Percentiles rank a stretch among this genome's conserved stretches.
phyloP scores from a whole-genome alignment of 2,888 invertebrate genomes.

The Polyommatus icarus region DNA sequence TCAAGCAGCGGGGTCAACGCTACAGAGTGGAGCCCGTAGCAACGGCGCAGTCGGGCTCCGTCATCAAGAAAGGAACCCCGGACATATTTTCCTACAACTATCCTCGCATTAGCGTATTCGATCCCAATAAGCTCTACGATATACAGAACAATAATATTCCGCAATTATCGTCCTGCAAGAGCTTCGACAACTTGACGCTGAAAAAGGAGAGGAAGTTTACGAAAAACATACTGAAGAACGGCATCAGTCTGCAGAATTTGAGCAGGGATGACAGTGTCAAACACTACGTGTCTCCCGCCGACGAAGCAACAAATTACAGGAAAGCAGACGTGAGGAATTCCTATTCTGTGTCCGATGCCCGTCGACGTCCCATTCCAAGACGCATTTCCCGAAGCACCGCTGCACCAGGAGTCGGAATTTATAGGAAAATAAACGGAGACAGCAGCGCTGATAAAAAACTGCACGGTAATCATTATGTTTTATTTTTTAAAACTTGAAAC shows the following conservation, averaged over 20 bases:
- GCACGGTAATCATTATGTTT: constrained; percentile 49
- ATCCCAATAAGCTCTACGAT: constrained; percentile 65
- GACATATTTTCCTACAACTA: constrained; percentile 67
- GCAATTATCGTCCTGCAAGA: constrained; percentile 66
- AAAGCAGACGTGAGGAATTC: constrained; percentile 62
- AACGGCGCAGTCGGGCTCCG: constrained; percentile 42
- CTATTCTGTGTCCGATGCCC: constrained; percentile 66
- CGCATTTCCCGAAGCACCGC: constrained; percentile 57
- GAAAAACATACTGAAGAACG: constrained; percentile 59
- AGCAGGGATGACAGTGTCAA: constrained; percentile 63
- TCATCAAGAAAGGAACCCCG: constrained; percentile 56
- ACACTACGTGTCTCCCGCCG: constrained; percentile 61
- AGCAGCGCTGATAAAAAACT: constrained; percentile 48
- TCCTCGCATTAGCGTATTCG: constrained; percentile 65
- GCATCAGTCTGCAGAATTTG: constrained; percentile 69
- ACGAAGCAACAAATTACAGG: constrained; percentile 49
- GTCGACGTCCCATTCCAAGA: constrained; percentile 55
- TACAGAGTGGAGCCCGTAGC: constrained; percentile 52
- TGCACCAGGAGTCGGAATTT: constrained; percentile 67
- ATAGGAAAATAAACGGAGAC: constrained; percentile 67
- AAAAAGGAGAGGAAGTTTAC: constrained; percentile 51
- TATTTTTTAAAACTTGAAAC: background rate
- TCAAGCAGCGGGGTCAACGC: constrained; percentile 64
- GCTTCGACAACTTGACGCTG: constrained; percentile 72
- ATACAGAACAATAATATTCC: constrained; percentile 67